These are phyloP conservation scores for Variabilichromis moorii DNA, from an alignment of 2,113 vertebrate genomes.

Conservation along the genomic window DNA sequence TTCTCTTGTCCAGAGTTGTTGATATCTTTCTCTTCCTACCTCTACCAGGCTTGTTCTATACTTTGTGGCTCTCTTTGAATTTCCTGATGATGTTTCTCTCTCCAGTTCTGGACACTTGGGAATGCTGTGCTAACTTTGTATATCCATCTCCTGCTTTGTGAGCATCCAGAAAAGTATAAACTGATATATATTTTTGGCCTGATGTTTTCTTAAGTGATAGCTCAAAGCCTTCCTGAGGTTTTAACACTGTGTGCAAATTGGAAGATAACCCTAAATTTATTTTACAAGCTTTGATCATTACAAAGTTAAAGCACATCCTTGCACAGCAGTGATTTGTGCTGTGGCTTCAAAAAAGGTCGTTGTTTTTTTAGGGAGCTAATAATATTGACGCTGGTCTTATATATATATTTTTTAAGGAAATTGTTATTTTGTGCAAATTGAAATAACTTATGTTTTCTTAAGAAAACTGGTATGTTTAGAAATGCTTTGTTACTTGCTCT, in stretches of 20 bases:
- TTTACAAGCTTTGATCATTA: background rate
- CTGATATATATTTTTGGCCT: background rate
- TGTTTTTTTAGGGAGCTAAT: background rate
- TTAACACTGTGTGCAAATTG: background rate
- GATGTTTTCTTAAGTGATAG: background rate
- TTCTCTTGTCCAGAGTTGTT: background rate
- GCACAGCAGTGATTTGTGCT: background rate
- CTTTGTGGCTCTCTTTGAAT: background rate
- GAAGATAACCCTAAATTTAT: background rate
- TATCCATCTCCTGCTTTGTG: background rate
- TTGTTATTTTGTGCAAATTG: background rate
- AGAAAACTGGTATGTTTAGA: background rate
- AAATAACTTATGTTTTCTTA: background rate
- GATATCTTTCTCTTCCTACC: background rate
- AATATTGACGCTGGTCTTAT: background rate
- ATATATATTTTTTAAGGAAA: background rate
- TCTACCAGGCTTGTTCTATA: background rate
- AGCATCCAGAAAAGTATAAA: background rate
- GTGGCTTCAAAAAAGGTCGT: background rate
- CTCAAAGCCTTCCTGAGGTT: background rate
- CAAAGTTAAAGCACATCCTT: background rate
- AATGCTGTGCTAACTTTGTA: background rate
- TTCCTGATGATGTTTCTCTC: background rate
- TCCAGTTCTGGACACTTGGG: background rate
- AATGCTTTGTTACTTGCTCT: background rate